Evolutionary conservation across 2,113 vertebrate species (phyloP).

Genomic region (Hylia prasina): DNA sequence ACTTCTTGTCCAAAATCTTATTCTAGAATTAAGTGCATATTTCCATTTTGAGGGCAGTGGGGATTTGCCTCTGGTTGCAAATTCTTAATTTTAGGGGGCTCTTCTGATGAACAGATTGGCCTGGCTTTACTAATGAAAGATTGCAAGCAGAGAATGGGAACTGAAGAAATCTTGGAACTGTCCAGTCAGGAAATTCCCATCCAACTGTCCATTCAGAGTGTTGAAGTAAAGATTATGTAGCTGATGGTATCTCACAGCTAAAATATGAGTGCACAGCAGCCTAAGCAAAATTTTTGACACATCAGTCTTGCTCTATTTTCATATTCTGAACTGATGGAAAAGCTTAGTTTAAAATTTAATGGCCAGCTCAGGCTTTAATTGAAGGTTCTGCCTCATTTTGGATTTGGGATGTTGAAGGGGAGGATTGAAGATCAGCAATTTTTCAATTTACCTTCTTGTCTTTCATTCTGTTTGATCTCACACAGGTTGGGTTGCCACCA

Average conservation of each 20-base stretch:
- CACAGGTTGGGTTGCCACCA: constrained; percentile 34
- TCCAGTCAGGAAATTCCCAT: background rate
- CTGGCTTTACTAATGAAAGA: background rate
- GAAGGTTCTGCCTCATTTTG: background rate
- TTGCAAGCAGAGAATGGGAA: background rate
- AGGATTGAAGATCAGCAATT: background rate
- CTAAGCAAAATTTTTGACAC: background rate
- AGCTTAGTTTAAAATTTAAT: background rate
- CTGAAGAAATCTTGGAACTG: background rate
- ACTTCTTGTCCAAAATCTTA: background rate
- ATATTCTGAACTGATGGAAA: background rate
- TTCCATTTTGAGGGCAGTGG: background rate
- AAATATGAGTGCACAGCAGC: background rate
- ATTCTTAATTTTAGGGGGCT: background rate
- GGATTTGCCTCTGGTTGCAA: background rate
- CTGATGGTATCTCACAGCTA: background rate
- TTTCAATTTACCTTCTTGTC: background rate
- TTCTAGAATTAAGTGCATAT: background rate
- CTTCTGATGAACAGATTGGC: background rate
- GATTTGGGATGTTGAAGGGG: background rate
- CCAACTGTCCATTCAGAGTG: background rate
- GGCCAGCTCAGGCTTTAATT: background rate
- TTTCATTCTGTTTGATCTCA: background rate
- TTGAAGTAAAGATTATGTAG: background rate
- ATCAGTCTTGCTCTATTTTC: background rate